Percentiles rank a stretch among this genome's conserved stretches.
phyloP scores from a whole-genome alignment of 2,797 vertebrate species.

The Microhierax caerulescens region DNA sequence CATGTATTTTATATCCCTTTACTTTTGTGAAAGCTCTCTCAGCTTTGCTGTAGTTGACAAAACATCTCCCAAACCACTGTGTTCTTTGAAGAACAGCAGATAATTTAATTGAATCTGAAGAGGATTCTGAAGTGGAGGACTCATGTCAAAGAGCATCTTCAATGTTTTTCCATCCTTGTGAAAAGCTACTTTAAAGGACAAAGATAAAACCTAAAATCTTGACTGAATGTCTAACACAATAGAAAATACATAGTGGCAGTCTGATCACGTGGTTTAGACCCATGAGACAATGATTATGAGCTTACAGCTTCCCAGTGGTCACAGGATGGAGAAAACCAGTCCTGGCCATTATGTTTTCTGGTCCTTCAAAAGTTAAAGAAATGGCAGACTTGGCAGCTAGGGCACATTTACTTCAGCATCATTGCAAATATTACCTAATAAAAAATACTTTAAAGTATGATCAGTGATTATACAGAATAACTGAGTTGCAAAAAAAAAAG shows the following conservation, averaged over 20 bases:
- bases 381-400: neutral
- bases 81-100: neutral
- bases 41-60: neutral
- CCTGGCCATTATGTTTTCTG: neutral
- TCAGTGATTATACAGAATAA: neutral
- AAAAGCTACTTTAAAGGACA: neutral
- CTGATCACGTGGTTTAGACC: neutral
- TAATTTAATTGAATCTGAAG: neutral
- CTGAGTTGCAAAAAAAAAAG: neutral
- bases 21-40: neutral
- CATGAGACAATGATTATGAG: neutral
- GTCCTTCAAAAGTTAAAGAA: neutral
- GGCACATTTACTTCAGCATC: neutral
- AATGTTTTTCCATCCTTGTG: neutral
- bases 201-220: neutral
- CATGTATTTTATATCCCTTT: neutral
- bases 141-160: neutral
- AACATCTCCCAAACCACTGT: neutral
- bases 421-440: neutral
- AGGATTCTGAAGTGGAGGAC: neutral
- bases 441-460: neutral
- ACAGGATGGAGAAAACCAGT: neutral
- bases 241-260: neutral
- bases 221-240: neutral
- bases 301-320: neutral